These are phyloP conservation scores for Sula dactylatra DNA, from an alignment of 2,113 vertebrate species.

Conservation along the genomic window DNA sequence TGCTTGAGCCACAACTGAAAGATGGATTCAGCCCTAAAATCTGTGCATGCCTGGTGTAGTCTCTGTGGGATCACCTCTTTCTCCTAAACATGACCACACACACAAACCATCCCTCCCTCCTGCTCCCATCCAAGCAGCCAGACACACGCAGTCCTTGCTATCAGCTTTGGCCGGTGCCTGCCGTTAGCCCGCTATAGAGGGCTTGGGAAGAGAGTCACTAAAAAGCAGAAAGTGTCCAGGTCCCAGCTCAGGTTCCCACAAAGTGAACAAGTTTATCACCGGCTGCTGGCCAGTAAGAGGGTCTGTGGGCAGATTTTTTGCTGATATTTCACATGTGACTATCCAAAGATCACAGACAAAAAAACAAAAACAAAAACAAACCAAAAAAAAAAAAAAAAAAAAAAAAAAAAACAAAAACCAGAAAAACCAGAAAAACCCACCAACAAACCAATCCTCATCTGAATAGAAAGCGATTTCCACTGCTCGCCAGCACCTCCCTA, in stretches of 20 bases:
- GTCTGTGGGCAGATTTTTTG: background rate
- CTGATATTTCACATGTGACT: background rate
- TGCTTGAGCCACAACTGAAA: slow-evolving; percentile 31
- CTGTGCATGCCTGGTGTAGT: background rate
- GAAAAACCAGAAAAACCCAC: no score
- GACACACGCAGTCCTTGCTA: background rate
- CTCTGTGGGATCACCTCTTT: background rate
- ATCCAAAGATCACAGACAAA: background rate
- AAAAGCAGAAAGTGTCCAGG: background rate
- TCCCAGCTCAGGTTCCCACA: background rate
- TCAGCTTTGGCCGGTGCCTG: background rate
- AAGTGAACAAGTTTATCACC: background rate
- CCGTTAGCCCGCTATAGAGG: background rate
- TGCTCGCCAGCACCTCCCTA: background rate
- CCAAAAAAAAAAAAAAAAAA: background rate
- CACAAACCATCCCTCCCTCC: background rate
- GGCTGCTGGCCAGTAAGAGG: background rate
- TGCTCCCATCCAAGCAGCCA: background rate
- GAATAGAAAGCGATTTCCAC: background rate
- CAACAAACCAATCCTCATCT: background rate
- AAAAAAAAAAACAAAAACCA: background rate
- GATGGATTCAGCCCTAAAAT: slow-evolving; percentile 47
- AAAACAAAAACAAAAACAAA: background rate
- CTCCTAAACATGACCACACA: background rate
- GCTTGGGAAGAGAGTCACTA: background rate